phyloP scores from a whole-genome alignment of 2,888 invertebrate genomes.

The Patella pellucida region DNA sequence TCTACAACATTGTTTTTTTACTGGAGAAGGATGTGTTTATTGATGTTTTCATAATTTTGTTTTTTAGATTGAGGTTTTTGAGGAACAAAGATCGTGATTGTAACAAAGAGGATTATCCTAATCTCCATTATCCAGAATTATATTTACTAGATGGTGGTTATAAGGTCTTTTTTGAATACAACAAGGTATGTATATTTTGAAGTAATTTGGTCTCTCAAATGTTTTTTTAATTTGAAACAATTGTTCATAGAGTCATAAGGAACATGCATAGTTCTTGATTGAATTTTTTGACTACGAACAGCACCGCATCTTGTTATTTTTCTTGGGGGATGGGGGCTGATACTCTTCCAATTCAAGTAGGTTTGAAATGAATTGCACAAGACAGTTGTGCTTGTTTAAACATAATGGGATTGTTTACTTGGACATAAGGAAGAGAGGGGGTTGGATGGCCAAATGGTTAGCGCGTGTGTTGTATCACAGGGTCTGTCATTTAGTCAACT shows the following conservation, averaged over 20 bases:
- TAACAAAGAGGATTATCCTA: conserved; percentile 87
- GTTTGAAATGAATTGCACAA: too few relatives aligned
- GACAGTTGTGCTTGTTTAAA: too few relatives aligned
- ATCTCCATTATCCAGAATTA: conserved; percentile 89
- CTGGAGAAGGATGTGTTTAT: conserved; percentile 45
- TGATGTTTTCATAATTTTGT: neutral
- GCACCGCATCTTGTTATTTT: neutral
- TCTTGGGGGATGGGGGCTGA: too few relatives aligned
- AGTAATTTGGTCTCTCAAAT: neutral
- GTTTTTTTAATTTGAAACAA: neutral
- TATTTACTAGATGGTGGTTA: conserved; percentile 94
- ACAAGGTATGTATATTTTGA: conserved; percentile 69
- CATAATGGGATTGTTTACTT: too few relatives aligned
- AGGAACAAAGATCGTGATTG: conserved; percentile 86
- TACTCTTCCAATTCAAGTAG: too few relatives aligned
- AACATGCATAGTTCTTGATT: neutral
- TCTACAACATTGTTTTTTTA: too few relatives aligned
- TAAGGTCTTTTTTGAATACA: conserved; percentile 83
- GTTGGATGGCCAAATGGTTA: too few relatives aligned
- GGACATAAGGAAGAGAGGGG: too few relatives aligned
- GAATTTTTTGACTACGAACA: neutral
- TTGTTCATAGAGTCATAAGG: conserved; percentile 16
- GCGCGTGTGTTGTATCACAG: too few relatives aligned
- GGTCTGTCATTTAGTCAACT: too few relatives aligned
- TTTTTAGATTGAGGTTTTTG: conserved; percentile 81